Evolutionary conservation across 2,113 vertebrate species (phyloP), one percentile per base, ranked within the genome.

Genomic region (Perca schrenkii): DNA sequence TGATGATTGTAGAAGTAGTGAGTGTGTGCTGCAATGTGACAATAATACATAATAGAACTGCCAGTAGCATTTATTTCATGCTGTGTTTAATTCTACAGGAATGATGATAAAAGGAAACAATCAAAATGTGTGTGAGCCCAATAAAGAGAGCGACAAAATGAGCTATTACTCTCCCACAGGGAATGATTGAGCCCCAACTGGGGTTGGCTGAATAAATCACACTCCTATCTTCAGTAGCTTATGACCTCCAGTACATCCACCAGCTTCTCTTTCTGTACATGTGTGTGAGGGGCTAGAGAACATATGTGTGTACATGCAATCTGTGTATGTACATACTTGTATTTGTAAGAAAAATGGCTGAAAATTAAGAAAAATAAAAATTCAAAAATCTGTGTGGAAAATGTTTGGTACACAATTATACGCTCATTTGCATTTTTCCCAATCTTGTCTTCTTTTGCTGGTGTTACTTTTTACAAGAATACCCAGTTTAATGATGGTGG

Each of bases 61-160:
- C 93, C 93, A 88, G 68, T 86, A 91, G 94, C 91, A 94, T 93
- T 94, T 93, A 94, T 90, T 91, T 93, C 94, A 93, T 92, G 94
- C 93, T 93, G 94, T 83, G 92, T 95, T 95, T 94, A 94, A 95
- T 95, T 95, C 92, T 93, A 86, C 88, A 88, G 90, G 94, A 95
- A 94, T 88, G 93, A 93, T 94, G 93, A 95, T 91, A 90, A 95
- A 94, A 93, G 88, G 93, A 93, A 94, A 94, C 92, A 93, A 94
- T 94, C 92, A 94, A 91, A 94, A 92, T 85, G 91, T 80, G 85
- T 92, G 92, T 89, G 88, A 92, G 91, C 89, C 89, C 89, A 91
- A 91, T 91, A 93, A 92, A 91, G 88, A 82, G 63, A 85, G 88
- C 83, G 73, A 92, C 25, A 56, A 89, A 91, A 93, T 90, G 91